These are phyloP conservation scores for Sula dactylatra DNA, from an alignment of 2,113 vertebrate species.

Conservation along the genomic window DNA sequence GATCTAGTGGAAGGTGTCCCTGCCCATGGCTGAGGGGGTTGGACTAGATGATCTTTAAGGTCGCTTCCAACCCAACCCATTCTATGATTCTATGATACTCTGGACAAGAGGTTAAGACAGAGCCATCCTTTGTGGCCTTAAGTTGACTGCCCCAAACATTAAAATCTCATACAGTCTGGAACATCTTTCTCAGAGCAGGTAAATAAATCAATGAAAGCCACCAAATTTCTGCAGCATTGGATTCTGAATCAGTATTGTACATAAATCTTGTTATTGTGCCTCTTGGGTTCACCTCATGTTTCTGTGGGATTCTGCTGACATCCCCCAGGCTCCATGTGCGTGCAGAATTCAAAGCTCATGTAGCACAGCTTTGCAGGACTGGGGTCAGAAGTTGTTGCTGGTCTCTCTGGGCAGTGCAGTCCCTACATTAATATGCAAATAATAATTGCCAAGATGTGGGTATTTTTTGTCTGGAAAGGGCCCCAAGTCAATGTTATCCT, in stretches of 20 bases:
- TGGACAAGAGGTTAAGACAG: background rate
- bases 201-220: background rate
- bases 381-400: background rate
- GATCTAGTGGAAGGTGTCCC: background rate
- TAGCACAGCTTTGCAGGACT: background rate
- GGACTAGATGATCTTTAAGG: background rate
- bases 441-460: background rate
- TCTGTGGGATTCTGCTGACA: background rate
- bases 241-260: background rate
- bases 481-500: background rate
- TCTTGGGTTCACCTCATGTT: background rate
- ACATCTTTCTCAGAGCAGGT: background rate
- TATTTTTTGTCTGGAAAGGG: background rate
- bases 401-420: background rate
- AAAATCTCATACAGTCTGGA: background rate
- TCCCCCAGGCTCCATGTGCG: fast-evolving
- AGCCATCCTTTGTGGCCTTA: background rate
- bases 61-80: background rate
- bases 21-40: background rate
- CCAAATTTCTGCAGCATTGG: background rate
- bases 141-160: background rate
- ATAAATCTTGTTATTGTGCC: background rate
- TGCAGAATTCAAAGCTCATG: background rate
- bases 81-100: background rate
- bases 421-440: background rate